Evolutionary conservation across 1,140 invertebrate genomes (phyloP).

Genomic region (Brachionus koreanus): DNA sequence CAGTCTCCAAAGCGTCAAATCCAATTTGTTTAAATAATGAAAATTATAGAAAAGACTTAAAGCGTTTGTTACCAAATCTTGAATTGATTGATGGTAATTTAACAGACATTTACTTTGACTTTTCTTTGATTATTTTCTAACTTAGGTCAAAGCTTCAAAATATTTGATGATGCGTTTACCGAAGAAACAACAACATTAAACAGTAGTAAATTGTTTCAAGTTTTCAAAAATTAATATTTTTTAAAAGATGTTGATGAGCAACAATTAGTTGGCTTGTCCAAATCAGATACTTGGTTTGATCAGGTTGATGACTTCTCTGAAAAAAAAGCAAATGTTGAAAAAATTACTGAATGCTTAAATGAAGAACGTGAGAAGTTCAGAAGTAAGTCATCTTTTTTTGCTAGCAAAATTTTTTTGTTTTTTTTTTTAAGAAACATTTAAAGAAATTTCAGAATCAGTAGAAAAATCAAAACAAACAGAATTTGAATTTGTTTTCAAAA

Average conservation of each 20-base stretch:
- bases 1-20: neutral
- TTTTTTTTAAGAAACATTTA: neutral
- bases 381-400: neutral
- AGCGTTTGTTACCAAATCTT: neutral
- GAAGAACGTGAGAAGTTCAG: neutral
- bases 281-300: neutral
- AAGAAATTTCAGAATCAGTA: neutral
- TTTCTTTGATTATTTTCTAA: neutral
- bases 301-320: neutral
- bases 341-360: neutral
- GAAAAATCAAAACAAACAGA: neutral
- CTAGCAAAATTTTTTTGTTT: too few species aligned
- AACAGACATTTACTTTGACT: neutral
- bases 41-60: neutral
- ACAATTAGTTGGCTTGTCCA: neutral
- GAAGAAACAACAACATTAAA: neutral
- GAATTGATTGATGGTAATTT: slow-evolving; percentile 32
- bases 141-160: neutral
- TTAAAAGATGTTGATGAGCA: neutral
- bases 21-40: neutral
- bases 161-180: neutral
- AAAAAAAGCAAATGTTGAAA: neutral
- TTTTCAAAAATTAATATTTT: neutral
- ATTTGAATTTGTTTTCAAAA: neutral
- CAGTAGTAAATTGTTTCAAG: neutral